These are phyloP conservation scores for Drosophila kikkawai DNA, from an alignment of 1,140 invertebrate genomes.

Conservation along the genomic window DNA sequence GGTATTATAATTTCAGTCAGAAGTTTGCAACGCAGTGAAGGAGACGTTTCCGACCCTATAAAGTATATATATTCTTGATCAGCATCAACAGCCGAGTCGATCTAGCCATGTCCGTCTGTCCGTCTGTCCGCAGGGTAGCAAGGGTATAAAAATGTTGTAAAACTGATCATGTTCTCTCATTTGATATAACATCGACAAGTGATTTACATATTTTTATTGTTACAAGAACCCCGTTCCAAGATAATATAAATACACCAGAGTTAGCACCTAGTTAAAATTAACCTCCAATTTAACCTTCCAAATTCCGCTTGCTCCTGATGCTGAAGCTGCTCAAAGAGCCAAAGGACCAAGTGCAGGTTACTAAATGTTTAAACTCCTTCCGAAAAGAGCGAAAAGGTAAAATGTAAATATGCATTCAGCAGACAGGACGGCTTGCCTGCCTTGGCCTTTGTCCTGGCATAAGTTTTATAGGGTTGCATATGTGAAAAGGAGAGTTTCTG, in stretches of 20 bases:
- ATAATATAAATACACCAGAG: too few relatives aligned
- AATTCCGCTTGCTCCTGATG: background rate
- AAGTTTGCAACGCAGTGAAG: too few relatives aligned
- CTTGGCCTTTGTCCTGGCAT: slow-evolving; percentile 14
- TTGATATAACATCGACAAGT: background rate
- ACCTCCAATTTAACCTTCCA: background rate
- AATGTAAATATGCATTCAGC: slow-evolving; percentile 48
- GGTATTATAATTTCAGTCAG: too few relatives aligned
- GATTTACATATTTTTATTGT: background rate
- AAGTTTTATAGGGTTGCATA: slow-evolving; percentile 32
- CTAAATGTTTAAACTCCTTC: slow-evolving; percentile 42
- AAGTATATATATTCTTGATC: too few relatives aligned
- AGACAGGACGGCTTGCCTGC: slow-evolving; percentile 4
- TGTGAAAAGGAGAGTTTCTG: slow-evolving; percentile 26
- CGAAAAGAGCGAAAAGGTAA: slow-evolving; percentile 18
- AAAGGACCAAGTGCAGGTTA: slow-evolving; percentile 57
- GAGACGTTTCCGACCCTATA: too few relatives aligned
- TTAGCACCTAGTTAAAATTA: background rate
- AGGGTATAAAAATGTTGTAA: too few relatives aligned
- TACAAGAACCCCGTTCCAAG: background rate
- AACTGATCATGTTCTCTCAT: background rate
- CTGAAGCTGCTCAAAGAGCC: slow-evolving; percentile 16
- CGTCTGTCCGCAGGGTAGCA: too few relatives aligned
- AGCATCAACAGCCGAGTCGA: too few relatives aligned
- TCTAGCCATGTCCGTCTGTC: too few relatives aligned